phyloP scores from a whole-genome alignment of 2,113 vertebrate genomes.

The Saimiri boliviensis region DNA sequence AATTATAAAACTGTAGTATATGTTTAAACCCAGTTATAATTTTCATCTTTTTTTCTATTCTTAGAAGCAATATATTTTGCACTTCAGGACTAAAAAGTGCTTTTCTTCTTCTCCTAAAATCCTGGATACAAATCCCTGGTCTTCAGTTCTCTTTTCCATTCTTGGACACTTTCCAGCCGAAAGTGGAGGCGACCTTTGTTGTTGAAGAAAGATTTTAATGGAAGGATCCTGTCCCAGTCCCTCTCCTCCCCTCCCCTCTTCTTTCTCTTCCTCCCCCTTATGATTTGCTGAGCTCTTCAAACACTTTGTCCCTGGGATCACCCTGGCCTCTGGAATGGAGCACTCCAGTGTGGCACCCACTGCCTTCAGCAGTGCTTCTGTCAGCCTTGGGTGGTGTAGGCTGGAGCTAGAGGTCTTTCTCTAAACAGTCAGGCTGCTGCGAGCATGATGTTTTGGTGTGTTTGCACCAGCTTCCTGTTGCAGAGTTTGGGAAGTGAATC shows the following conservation, averaged over 20 bases:
- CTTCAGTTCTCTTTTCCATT: neutral
- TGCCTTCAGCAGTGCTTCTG: neutral
- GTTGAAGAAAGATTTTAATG: neutral
- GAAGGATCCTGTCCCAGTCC: neutral
- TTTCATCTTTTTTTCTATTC: neutral
- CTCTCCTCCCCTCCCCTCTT: too few relatives aligned
- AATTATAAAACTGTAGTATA: neutral
- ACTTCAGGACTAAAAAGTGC: neutral
- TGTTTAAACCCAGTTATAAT: neutral
- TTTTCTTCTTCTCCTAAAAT: neutral
- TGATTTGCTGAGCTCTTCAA: neutral
- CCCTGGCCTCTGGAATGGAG: neutral
- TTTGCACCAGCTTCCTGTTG: constrained; percentile 33
- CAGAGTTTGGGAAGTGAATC: neutral
- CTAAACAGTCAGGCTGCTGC: neutral
- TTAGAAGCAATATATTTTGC: neutral
- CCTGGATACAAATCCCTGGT: neutral
- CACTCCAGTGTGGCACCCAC: neutral
- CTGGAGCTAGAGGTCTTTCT: neutral
- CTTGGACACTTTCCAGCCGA: neutral
- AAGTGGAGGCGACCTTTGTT: neutral
- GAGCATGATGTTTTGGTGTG: neutral
- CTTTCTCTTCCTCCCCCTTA: neutral
- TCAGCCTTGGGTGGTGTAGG: neutral
- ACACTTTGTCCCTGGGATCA: neutral